Conservation (phyloP, 2,113 vertebrate genomes). For the Candoia aspera region DNA sequence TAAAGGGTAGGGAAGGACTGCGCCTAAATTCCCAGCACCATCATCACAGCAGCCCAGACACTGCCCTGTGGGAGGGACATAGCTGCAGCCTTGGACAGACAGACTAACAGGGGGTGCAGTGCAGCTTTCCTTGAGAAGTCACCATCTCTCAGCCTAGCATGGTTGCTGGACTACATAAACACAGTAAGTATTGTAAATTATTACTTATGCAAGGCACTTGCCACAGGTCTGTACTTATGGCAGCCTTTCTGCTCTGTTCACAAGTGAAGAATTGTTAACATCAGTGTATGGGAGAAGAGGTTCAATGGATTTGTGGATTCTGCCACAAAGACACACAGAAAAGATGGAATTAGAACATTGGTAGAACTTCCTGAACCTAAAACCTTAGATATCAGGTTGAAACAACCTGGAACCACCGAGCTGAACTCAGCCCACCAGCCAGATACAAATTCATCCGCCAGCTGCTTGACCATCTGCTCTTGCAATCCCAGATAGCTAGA, state of each 20-base stretch:
- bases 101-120: neutral
- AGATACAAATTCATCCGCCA: neutral
- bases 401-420: neutral
- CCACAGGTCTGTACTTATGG: neutral
- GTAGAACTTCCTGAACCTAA: neutral
- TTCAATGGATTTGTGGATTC: neutral
- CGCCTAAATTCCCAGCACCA: neutral
- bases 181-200: neutral
- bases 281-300: neutral
- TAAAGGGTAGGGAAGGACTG: neutral
- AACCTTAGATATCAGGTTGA: neutral
- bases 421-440: neutral
- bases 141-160: neutral
- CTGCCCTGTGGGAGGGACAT: neutral
- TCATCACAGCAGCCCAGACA: neutral
- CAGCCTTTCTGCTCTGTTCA: neutral
- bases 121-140: neutral
- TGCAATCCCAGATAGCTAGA: neutral
- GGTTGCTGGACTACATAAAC: neutral
- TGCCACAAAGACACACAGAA: neutral
- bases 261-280: neutral
- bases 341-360: neutral
- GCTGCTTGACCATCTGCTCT: neutral
- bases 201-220: neutral
- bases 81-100: neutral